Evolutionary conservation across 2,888 invertebrate genomes (phyloP).

Genomic region (Ptychoptera albimana): DNA sequence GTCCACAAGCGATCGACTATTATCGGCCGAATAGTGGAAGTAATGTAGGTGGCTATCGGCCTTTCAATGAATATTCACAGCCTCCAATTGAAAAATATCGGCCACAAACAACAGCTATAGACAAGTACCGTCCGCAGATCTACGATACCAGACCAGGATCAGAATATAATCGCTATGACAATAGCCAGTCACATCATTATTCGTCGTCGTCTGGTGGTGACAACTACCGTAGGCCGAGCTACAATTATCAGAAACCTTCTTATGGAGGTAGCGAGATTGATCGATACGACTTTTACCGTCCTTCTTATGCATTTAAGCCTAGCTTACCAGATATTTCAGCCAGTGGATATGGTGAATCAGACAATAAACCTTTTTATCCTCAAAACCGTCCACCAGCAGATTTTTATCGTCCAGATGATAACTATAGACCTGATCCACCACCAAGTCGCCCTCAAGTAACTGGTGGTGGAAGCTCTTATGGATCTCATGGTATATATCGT

Average conservation of each 20-base stretch:
- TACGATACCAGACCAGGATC: constrained; percentile 7
- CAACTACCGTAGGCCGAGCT: constrained; percentile 20
- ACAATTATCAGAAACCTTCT: background rate
- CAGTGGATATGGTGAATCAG: constrained; percentile 1
- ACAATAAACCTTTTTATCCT: constrained; percentile 16
- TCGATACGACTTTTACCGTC: constrained; percentile 21
- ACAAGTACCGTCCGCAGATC: constrained; percentile 15
- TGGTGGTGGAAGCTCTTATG: background rate
- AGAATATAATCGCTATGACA: constrained; percentile 23
- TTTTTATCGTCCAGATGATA: constrained; percentile 21
- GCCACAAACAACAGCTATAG: constrained; percentile 17
- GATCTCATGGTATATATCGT: constrained; percentile 13
- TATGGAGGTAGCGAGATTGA: constrained; percentile 20
- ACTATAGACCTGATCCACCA: constrained; percentile 21
- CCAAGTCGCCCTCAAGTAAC: constrained; percentile 20
- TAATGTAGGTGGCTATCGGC: background rate
- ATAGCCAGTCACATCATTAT: constrained; percentile 14
- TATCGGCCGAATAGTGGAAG: constrained; percentile 16
- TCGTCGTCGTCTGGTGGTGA: constrained; percentile 10
- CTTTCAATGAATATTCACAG: background rate
- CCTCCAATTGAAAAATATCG: constrained; percentile 19
- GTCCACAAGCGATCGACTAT: constrained; percentile 19
- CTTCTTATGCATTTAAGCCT: constrained; percentile 17
- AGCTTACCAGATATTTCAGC: no score
- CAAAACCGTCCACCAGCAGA: constrained; percentile 11